These are phyloP conservation scores for Drosophila miranda DNA, from an alignment of 1,140 invertebrate species.

Conservation along the genomic window DNA sequence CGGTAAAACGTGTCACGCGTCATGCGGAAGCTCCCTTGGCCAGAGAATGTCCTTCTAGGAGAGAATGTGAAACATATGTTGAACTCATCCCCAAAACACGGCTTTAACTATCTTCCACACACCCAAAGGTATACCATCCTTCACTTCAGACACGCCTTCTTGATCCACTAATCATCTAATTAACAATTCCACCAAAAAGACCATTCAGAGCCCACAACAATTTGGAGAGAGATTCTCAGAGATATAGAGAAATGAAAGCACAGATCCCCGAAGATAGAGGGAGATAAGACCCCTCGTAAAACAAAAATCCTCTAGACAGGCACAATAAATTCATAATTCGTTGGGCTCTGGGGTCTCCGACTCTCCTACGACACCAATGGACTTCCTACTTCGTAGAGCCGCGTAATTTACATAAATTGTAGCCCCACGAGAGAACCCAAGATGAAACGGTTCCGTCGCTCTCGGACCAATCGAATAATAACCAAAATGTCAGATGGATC, in stretches of 20 bases:
- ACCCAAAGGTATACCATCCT: too few species aligned
- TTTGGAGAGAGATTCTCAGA: constrained; percentile 22
- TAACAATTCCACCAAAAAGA: constrained; percentile 36
- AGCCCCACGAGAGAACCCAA: constrained; percentile 27
- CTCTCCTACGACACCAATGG: constrained; percentile 7
- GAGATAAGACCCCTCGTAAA: constrained; percentile 20
- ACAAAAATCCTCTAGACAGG: constrained; percentile 50
- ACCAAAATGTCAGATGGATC: constrained; percentile 49
- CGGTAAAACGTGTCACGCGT: too few species aligned
- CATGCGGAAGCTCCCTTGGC: too few species aligned
- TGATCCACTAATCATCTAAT: constrained; percentile 13
- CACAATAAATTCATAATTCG: constrained; percentile 58
- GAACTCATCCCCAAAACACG: too few species aligned
- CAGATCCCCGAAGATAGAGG: constrained; percentile 11
- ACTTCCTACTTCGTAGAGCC: constrained; percentile 47
- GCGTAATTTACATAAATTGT: constrained; percentile 59
- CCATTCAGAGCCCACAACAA: constrained; percentile 1
- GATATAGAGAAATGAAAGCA: too few species aligned
- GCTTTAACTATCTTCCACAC: too few species aligned
- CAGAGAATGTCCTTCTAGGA: too few species aligned
- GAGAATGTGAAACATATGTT: too few species aligned
- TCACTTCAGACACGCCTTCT: not conserved
- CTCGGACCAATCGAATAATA: constrained; percentile 41
- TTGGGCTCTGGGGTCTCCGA: constrained; percentile 17
- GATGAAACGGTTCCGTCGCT: constrained; percentile 44